Evolutionary conservation across 2,888 invertebrate genomes (phyloP).

Genomic region (Zaprionus bogoriensis): DNA sequence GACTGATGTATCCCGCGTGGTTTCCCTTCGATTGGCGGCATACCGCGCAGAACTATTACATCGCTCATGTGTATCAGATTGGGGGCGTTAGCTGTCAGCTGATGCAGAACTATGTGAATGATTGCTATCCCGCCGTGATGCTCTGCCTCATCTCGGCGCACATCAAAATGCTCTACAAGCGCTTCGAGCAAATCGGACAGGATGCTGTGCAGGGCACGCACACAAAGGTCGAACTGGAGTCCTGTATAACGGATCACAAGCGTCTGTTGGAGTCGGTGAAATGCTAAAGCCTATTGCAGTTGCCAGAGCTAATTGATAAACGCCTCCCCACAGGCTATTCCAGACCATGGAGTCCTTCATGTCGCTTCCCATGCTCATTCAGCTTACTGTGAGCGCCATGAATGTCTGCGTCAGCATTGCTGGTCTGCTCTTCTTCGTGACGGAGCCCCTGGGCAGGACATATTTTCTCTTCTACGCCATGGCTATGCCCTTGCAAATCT

Average conservation of each 20-base stretch:
- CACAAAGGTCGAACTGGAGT: slow-evolving; percentile 50
- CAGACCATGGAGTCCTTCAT: slow-evolving; percentile 55
- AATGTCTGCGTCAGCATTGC: slow-evolving; percentile 54
- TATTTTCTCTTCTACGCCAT: slow-evolving; percentile 59
- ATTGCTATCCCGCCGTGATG: slow-evolving; percentile 65
- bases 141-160: slow-evolving; percentile 68
- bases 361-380: slow-evolving; percentile 63
- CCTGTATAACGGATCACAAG: slow-evolving; percentile 68
- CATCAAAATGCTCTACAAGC: slow-evolving; percentile 54
- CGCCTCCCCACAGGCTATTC: slow-evolving; percentile 21
- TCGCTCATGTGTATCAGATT: slow-evolving; percentile 67
- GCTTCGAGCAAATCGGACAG: slow-evolving; percentile 58
- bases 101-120: slow-evolving; percentile 58
- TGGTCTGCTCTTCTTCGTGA: slow-evolving; percentile 56
- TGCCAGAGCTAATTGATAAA: too few relatives aligned
- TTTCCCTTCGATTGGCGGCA: slow-evolving; percentile 69
- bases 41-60: slow-evolving; percentile 46
- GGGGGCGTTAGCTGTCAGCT: slow-evolving; percentile 50
- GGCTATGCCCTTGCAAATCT: slow-evolving; percentile 57
- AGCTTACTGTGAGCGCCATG: slow-evolving; percentile 21
- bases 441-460: slow-evolving; percentile 39
- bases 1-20: slow-evolving; percentile 67
- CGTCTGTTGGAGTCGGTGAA: slow-evolving; percentile 49
- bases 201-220: slow-evolving; percentile 23
- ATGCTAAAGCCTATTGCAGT: too few relatives aligned